Base-by-base conservation (phyloP, 2,113 vertebrate genomes). In the Stigmatopora argus region DNA sequence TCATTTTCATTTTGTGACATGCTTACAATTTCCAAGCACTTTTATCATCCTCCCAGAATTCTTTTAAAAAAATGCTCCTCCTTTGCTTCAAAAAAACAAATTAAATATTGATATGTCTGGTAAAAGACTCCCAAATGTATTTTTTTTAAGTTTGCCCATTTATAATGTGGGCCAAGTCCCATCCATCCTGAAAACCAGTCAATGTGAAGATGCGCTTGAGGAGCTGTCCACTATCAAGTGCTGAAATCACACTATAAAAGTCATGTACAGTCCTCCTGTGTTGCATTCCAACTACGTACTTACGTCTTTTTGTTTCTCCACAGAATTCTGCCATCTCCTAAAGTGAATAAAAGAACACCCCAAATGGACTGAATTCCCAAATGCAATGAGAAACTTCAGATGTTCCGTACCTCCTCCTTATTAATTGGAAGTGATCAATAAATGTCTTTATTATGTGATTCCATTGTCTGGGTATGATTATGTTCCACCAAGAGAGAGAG, bases 311-410 rank as follows among this genome's bases (percentile, higher is more conserved):
- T 52, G 23, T 73, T 52, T 63, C 45, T 55, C 44, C 41, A 65
- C 34, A 93, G 92, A 93, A 67, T 95, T 93, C 88, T 90, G 87
- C 57, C 46, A 73, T 46, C 87, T 90, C 71, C 82, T 91, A 73
- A 88, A 91, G 64, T 89, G 72, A 86, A 74, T 2, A 31, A 23
- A 78, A 11, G 66, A 70, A 2, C 15, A 56, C 18, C 12, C n/a
- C 12, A 7, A 6, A 7, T 3, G 19, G 35, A 46, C 8, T 11
- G 26, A 31, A 31, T 31, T 31, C 1, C 1, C 1, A 31, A 31
- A 31, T 31, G 26, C 26, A 31, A 31, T 31, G 26, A 31, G 26
- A 31, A 31, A 31, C 26, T 31, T 31, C 26, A 31, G 3, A 1
- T 31, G 1, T 31, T 31, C 26, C 26, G 26, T 2, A 31, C 1